phyloP scores from a whole-genome alignment of 2,888 invertebrate species.

The Drosophila maculinotata region DNA sequence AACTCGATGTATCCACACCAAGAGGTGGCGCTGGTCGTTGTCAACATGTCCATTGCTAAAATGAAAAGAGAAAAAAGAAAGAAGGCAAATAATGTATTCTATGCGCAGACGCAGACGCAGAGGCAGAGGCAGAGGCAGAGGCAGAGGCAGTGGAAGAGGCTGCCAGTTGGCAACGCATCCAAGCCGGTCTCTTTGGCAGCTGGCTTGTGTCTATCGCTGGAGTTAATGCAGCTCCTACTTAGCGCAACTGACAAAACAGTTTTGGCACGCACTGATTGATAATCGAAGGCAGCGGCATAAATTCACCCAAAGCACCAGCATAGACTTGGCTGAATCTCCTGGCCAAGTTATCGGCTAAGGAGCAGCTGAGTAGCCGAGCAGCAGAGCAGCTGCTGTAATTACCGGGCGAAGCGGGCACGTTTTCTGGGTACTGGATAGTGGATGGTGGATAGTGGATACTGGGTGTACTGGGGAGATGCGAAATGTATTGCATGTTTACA shows the following conservation, averaged over 20 bases:
- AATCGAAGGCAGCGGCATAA: slow-evolving; percentile 60
- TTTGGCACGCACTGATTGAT: slow-evolving; percentile 81
- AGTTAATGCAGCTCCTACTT: slow-evolving; percentile 74
- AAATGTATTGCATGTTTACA: slow-evolving; percentile 82
- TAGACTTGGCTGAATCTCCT: slow-evolving; percentile 8
- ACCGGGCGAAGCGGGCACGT: slow-evolving; percentile 52
- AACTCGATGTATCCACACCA: slow-evolving; percentile 45
- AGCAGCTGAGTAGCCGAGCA: slow-evolving; percentile 41
- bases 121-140: slow-evolving; percentile 13
- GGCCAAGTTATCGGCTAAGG: slow-evolving; percentile 29
- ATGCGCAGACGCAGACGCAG: slow-evolving; percentile 46
- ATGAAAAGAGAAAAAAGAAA: slow-evolving; percentile 18
- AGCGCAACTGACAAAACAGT: slow-evolving; percentile 77
- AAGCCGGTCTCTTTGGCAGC: slow-evolving; percentile 47
- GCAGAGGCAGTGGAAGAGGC: slow-evolving; percentile 9
- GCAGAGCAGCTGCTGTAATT: slow-evolving; percentile 71
- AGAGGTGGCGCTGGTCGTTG: slow-evolving; percentile 65
- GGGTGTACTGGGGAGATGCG: slow-evolving; percentile 54
- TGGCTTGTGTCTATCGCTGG: slow-evolving; percentile 32
- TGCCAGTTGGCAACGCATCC: slow-evolving; percentile 25
- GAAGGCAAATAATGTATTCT: slow-evolving; percentile 64
- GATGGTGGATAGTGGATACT: slow-evolving; percentile 1
- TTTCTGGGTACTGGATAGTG: slow-evolving; percentile 29
- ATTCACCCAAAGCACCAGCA: slow-evolving; percentile 11
- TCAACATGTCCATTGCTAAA: slow-evolving; percentile 59